Evolutionary conservation across 2,113 vertebrate species (phyloP).

Genomic region (Plecturocebus donacophilus): DNA sequence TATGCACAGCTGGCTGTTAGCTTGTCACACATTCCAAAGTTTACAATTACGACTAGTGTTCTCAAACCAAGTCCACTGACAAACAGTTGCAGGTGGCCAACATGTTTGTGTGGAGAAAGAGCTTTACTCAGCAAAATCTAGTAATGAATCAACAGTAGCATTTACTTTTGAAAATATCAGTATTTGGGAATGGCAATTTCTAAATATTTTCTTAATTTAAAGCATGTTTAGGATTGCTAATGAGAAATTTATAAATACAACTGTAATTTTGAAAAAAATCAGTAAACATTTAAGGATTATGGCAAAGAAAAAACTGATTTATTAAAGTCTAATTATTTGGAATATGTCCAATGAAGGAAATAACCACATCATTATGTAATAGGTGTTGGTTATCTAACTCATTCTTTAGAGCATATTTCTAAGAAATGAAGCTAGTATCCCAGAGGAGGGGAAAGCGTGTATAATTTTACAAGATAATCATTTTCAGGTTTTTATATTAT

Average conservation of each 20-base stretch:
- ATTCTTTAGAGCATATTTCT: background rate
- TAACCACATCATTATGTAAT: background rate
- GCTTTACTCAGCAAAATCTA: constrained; percentile 87
- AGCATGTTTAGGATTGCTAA: background rate
- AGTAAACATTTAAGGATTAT: constrained; percentile 20
- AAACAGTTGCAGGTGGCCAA: constrained; percentile 92
- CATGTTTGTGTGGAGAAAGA: constrained; percentile 81
- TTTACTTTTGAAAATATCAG: constrained; percentile 74
- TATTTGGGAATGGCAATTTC: constrained; percentile 57
- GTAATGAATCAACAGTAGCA: constrained; percentile 81
- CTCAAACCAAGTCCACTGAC: constrained; percentile 86
- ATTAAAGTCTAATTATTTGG: background rate
- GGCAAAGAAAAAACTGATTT: constrained; percentile 35
- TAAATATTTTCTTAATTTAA: constrained; percentile 69
- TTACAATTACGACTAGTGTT: constrained; percentile 92
- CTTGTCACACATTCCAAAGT: constrained; percentile 92
- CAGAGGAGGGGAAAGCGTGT: background rate
- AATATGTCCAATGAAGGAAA: background rate
- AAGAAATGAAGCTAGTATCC: background rate
- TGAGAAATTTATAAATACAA: constrained; percentile 23
- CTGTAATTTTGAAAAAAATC: background rate
- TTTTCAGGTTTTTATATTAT: constrained; percentile 27
- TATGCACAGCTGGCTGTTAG: constrained; percentile 87
- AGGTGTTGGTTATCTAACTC: background rate
- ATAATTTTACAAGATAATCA: constrained; percentile 7